Evolutionary conservation across 1,140 invertebrate species (phyloP).

Genomic region (Drosophila orena): DNA sequence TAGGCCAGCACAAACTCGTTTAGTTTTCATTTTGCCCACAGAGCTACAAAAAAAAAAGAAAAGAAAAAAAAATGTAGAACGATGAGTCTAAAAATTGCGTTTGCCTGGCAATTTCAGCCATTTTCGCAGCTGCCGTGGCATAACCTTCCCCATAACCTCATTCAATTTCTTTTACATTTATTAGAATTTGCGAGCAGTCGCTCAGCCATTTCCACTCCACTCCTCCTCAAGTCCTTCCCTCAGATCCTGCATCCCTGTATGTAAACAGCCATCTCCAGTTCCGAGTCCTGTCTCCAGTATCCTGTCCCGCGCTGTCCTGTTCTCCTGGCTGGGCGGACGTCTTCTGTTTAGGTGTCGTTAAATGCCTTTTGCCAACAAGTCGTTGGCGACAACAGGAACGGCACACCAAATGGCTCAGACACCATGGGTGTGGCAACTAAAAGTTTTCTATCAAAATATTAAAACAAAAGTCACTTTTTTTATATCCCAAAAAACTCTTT

Average conservation of each 20-base stretch:
- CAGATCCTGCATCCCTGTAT: constrained; percentile 33
- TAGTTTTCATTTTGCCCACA: constrained; percentile 75
- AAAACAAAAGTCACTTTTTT: not conserved
- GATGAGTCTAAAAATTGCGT: constrained; percentile 66
- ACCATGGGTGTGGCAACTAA: constrained; percentile 36
- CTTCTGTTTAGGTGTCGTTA: constrained; percentile 74
- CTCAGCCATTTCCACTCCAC: constrained; percentile 22
- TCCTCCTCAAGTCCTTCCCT: constrained; percentile 30
- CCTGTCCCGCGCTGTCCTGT: constrained; percentile 17
- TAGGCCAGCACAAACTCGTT: constrained; percentile 74
- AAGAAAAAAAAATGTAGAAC: not conserved
- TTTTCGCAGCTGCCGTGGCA: constrained; percentile 77
- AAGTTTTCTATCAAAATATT: not conserved
- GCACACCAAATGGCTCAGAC: constrained; percentile 35
- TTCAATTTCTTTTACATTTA: constrained; percentile 83
- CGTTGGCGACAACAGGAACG: constrained; percentile 47
- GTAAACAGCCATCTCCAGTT: constrained; percentile 27
- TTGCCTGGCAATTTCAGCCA: constrained; percentile 71
- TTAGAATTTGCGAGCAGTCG: constrained; percentile 74
- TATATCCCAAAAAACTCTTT: not conserved
- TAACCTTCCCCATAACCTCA: constrained; percentile 70
- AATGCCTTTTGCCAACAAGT: constrained; percentile 66
- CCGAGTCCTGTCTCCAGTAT: not conserved
- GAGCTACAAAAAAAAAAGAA: constrained; percentile 1
- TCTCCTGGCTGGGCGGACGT: constrained; percentile 28